Percentiles rank a stretch among this genome's conserved stretches.
Conservation (phyloP, 2,113 vertebrate species). For the Ahaetulla prasina region DNA sequence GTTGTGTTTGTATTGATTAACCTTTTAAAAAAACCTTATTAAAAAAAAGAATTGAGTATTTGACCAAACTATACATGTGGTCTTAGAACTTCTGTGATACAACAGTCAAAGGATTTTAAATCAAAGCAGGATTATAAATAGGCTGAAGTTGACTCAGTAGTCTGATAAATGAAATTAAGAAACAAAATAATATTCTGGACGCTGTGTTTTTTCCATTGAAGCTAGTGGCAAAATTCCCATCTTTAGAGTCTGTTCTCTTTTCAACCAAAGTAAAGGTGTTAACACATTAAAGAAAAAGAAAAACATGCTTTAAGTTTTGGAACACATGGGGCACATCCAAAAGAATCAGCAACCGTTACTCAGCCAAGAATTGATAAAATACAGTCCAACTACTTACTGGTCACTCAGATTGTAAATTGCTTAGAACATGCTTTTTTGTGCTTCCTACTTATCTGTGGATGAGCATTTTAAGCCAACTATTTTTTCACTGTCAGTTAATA, state of each 20-base stretch:
- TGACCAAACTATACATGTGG: background rate
- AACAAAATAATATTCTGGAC: background rate
- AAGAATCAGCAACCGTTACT: slow-evolving; percentile 41
- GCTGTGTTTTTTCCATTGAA: background rate
- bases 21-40: background rate
- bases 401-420: slow-evolving; percentile 47
- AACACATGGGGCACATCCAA: slow-evolving; percentile 33
- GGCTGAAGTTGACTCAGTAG: background rate
- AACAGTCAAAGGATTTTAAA: background rate
- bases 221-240: slow-evolving; percentile 1
- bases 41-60: background rate
- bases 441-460: slow-evolving; percentile 56
- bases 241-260: background rate
- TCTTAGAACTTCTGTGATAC: background rate
- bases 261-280: slow-evolving; percentile 26
- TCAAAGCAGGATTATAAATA: background rate
- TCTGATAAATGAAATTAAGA: background rate
- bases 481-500: slow-evolving; percentile 56
- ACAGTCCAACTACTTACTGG: slow-evolving; percentile 33
- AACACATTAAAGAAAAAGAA: slow-evolving; percentile 34
- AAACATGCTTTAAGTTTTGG: slow-evolving; percentile 30
- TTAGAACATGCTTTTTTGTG: slow-evolving; percentile 35
- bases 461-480: slow-evolving; percentile 34
- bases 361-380: slow-evolving; percentile 52
- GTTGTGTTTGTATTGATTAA: background rate